Conservation (phyloP, 2,888 invertebrate species). For the Ochropacha duplaris region DNA sequence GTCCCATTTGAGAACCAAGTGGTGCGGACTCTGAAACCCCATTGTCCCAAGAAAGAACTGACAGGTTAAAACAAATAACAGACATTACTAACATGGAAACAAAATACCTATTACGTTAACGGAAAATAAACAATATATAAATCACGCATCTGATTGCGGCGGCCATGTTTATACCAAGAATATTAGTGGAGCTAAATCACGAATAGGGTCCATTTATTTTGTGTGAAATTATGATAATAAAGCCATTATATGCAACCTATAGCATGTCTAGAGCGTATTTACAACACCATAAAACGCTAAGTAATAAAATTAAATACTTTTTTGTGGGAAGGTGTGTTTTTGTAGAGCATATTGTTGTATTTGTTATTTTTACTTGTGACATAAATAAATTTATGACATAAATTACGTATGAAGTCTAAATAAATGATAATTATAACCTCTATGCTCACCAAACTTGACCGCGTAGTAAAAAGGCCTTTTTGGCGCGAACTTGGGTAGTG, state of each 20-base stretch:
- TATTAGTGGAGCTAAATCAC: constrained; percentile 56
- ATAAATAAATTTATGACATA: not conserved
- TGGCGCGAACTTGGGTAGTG: too few relatives aligned
- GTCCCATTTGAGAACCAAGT: too few relatives aligned
- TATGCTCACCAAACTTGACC: too few relatives aligned
- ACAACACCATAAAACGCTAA: constrained; percentile 39
- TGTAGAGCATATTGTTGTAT: not conserved
- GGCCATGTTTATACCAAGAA: constrained; percentile 34
- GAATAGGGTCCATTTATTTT: constrained; percentile 55
- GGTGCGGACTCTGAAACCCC: too few relatives aligned
- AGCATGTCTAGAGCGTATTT: constrained; percentile 62
- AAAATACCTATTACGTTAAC: constrained; percentile 6
- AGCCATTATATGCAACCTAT: constrained; percentile 66
- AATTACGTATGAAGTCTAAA: too few relatives aligned
- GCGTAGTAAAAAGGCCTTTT: too few relatives aligned
- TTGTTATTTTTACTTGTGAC: not conserved
- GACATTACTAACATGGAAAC: not conserved
- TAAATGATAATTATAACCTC: too few relatives aligned
- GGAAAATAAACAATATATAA: constrained; percentile 22
- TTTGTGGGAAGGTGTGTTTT: not conserved
- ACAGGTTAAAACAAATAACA: not conserved
- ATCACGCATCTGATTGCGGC: constrained; percentile 37
- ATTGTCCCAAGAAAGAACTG: too few relatives aligned
- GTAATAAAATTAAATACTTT: constrained; percentile 30
- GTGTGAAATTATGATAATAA: constrained; percentile 63